These are phyloP conservation scores for Trichonephila clavata DNA, from an alignment of 1,140 invertebrate genomes.

Conservation along the genomic window DNA sequence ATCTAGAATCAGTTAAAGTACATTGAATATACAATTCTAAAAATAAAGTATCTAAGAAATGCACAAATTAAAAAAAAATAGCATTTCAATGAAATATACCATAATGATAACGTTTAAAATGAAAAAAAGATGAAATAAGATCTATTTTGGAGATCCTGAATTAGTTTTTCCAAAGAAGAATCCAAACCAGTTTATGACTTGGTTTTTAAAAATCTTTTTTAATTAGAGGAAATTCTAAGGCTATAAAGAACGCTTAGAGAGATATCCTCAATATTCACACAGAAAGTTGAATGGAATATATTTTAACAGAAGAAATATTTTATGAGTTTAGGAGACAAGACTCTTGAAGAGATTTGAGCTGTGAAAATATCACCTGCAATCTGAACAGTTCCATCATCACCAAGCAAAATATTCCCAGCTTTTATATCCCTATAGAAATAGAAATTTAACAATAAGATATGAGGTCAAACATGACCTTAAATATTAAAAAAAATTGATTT, in stretches of 20 bases:
- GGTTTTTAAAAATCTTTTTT: not conserved
- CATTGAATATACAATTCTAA: not conserved
- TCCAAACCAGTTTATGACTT: conserved; percentile 16
- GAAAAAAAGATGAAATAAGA: not conserved
- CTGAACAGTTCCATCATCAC: conserved; percentile 98
- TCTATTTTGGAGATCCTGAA: not conserved
- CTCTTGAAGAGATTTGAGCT: conserved; percentile 39
- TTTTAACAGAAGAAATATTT: conserved; percentile 7
- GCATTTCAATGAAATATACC: not conserved
- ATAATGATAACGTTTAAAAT: not conserved
- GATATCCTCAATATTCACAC: not conserved
- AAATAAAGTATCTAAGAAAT: not conserved
- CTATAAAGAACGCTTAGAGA: not conserved
- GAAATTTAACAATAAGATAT: conserved; percentile 53
- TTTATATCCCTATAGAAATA: conserved; percentile 91
- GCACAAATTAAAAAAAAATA: not conserved
- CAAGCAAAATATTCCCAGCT: conserved; percentile 98
- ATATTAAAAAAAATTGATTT: conserved; percentile 9
- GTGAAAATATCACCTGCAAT: conserved; percentile 86
- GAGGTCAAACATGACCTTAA: conserved; percentile 33
- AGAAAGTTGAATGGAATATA: conserved; percentile 18
- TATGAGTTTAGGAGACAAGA: conserved; percentile 5
- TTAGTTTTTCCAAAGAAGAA: not conserved
- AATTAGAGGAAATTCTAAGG: not conserved
- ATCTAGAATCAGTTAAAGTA: conserved; percentile 82